A percentile compares a stretch with the other conserved stretches of the same genome.
Conservation (phyloP, 2,888 invertebrate species). For the Myopa testacea region DNA sequence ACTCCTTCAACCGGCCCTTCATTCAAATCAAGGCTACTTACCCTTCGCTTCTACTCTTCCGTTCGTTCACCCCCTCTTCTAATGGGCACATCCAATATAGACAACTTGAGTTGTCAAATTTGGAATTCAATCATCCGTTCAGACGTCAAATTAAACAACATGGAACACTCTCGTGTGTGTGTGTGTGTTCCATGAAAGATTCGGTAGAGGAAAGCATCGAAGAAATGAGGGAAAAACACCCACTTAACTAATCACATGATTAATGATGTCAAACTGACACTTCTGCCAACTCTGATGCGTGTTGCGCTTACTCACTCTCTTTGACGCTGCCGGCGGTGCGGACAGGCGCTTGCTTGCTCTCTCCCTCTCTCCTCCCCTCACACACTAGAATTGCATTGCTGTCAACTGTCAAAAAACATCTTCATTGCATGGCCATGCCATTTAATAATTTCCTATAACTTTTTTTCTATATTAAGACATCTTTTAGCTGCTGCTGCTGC, state of each 20-base stretch:
- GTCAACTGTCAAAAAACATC: slow-evolving; percentile 39
- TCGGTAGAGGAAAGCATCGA: not conserved
- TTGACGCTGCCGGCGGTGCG: not conserved
- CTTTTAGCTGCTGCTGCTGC: not conserved
- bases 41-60: not conserved
- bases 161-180: slow-evolving; percentile 32
- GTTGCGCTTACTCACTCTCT: slow-evolving; percentile 10
- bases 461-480: slow-evolving; percentile 2
- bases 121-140: slow-evolving; percentile 62
- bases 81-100: slow-evolving; percentile 37
- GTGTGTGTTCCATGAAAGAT: not conserved
- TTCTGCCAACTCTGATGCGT: slow-evolving; percentile 33
- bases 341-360: slow-evolving; percentile 5
- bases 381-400: slow-evolving; percentile 11
- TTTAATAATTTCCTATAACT: slow-evolving; percentile 20
- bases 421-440: slow-evolving; percentile 21
- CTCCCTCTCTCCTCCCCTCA: not conserved
- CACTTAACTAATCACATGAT: slow-evolving; percentile 66
- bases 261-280: slow-evolving; percentile 60
- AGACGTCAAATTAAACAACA: slow-evolving; percentile 57
- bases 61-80: slow-evolving; percentile 5
- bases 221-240: slow-evolving; percentile 52
- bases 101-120: slow-evolving; percentile 54
- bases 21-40: not conserved
- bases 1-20: not conserved